Evolutionary conservation across 1,140 invertebrate species (phyloP).

Genomic region (Brachionus paranguensis): DNA sequence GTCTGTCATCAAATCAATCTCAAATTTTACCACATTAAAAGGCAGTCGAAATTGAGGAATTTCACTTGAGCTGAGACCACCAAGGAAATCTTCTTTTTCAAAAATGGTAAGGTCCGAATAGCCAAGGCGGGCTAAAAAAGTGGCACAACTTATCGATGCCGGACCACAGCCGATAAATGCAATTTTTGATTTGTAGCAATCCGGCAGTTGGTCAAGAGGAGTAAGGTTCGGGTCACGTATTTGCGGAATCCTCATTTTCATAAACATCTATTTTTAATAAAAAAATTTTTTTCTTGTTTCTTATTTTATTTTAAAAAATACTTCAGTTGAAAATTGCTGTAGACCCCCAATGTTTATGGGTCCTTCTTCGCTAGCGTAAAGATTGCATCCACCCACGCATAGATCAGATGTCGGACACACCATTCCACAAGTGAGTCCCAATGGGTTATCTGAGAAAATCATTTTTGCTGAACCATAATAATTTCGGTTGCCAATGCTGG

Average conservation of each 20-base stretch:
- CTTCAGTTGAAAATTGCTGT: constrained; percentile 93
- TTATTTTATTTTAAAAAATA: constrained; percentile 50
- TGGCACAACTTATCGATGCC: constrained; percentile 91
- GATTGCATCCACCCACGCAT: constrained; percentile 93
- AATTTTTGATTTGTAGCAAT: constrained; percentile 68
- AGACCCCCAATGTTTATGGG: constrained; percentile 96
- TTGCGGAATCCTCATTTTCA: constrained; percentile 83
- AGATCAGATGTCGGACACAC: constrained; percentile 96
- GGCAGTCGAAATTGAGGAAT: constrained; percentile 94
- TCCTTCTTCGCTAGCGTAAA: constrained; percentile 88
- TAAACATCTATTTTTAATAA: constrained; percentile 67
- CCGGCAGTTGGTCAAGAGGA: constrained; percentile 54
- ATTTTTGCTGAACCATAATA: constrained; percentile 95
- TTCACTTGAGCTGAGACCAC: constrained; percentile 84
- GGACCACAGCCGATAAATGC: constrained; percentile 88
- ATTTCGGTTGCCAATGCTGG: constrained; percentile 92
- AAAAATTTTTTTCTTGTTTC: not conserved
- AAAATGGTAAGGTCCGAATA: constrained; percentile 86
- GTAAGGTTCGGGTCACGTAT: constrained; percentile 65
- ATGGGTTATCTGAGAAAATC: constrained; percentile 92
- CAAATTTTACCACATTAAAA: constrained; percentile 83
- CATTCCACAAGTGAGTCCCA: constrained; percentile 94
- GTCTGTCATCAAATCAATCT: constrained; percentile 82
- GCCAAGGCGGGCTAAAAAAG: constrained; percentile 83
- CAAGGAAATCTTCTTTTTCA: constrained; percentile 77